Percentiles rank a stretch among this genome's conserved stretches.
These are phyloP conservation scores for Scolopax rusticola DNA, from an alignment of 2,797 vertebrate species.

Conservation along the genomic window DNA sequence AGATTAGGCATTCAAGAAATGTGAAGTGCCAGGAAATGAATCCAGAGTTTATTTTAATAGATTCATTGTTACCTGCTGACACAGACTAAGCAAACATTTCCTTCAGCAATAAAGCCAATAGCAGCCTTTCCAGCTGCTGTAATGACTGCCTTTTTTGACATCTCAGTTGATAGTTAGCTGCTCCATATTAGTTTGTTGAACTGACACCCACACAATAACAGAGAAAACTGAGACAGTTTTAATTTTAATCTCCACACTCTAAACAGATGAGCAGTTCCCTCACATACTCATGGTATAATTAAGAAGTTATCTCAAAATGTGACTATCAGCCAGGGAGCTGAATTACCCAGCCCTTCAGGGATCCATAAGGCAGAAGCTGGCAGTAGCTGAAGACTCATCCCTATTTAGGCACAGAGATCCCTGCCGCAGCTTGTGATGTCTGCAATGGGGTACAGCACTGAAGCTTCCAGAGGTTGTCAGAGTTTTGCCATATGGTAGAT, in stretches of 20 bases:
- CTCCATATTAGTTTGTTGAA: neutral
- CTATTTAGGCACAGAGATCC: rapidly evolving
- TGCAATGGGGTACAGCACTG: neutral
- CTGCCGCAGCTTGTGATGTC: neutral
- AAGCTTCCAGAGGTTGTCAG: neutral
- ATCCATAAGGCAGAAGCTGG: neutral
- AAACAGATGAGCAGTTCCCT: neutral
- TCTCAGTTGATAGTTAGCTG: neutral
- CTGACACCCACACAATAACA: neutral
- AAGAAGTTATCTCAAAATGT: neutral
- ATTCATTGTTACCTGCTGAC: constrained; percentile 44
- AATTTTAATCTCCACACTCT: neutral
- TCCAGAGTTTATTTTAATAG: constrained; percentile 29
- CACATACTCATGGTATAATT: neutral
- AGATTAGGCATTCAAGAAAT: neutral
- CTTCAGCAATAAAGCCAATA: constrained; percentile 9
- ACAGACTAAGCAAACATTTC: constrained; percentile 38
- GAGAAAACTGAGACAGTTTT: neutral
- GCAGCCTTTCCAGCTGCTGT: constrained; percentile 15
- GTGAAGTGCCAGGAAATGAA: constrained; percentile 21
- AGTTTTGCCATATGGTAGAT: neutral
- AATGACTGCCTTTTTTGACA: neutral
- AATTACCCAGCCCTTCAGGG: neutral
- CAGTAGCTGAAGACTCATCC: neutral
- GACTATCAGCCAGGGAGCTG: neutral